These are phyloP conservation scores for Ptyas mucosa DNA, from an alignment of 2,113 vertebrate species.

Conservation along the genomic window DNA sequence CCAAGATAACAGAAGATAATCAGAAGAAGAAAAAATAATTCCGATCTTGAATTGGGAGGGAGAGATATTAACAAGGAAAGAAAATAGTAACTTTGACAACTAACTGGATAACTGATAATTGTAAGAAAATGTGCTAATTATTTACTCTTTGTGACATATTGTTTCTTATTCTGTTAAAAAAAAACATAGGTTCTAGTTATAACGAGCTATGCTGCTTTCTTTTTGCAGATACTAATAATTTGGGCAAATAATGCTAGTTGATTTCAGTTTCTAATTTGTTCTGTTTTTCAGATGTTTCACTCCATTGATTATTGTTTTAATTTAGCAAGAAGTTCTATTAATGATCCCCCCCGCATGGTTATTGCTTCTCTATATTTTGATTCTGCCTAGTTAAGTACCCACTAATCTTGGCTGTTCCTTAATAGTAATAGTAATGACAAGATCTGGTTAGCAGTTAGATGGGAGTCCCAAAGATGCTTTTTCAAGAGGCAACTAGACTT, in stretches of 20 bases:
- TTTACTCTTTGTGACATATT: slow-evolving; percentile 16
- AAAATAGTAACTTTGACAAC: not conserved
- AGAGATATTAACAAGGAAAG: not conserved
- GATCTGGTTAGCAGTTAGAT: not conserved
- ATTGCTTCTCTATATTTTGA: not conserved
- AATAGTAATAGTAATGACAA: not conserved
- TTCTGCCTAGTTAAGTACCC: not conserved
- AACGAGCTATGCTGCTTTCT: slow-evolving; percentile 29
- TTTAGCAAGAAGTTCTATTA: not conserved
- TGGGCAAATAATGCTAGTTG: not conserved
- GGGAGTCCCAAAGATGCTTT: no score
- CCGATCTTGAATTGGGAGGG: not conserved
- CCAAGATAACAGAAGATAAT: not conserved
- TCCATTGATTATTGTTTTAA: not conserved
- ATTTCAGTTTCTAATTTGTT: not conserved
- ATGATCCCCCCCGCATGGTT: not conserved
- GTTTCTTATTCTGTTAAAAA: slow-evolving; percentile 47
- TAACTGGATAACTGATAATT: slow-evolving; percentile 4
- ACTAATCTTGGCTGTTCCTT: not conserved
- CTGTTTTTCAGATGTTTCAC: not conserved
- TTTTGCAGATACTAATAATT: slow-evolving; percentile 22
- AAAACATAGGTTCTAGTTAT: slow-evolving; percentile 31
- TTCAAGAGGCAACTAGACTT: no score
- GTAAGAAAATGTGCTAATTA: slow-evolving; percentile 25
- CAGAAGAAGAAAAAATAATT: not conserved